phyloP scores from a whole-genome alignment of 2,888 invertebrate genomes.

The Eulithis prunata region DNA sequence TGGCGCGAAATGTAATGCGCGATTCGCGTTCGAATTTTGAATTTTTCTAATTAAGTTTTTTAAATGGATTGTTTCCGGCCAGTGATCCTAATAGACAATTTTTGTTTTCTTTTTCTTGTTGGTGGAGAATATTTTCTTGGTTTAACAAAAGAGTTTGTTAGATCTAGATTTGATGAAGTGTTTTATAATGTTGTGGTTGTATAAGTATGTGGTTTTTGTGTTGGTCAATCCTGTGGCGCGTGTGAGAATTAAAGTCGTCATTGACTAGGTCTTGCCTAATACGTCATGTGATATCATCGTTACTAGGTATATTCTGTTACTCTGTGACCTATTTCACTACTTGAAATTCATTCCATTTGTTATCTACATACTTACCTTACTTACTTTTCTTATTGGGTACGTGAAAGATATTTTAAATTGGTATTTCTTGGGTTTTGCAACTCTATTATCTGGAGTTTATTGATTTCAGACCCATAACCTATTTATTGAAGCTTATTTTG shows the following conservation, averaged over 20 bases:
- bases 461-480: neutral
- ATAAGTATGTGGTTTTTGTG: neutral
- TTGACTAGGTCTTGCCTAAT: neutral
- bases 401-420: too few relatives aligned
- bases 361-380: too few relatives aligned
- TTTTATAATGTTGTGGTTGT: neutral
- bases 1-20: constrained; percentile 60
- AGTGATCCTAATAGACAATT: constrained; percentile 43
- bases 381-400: too few relatives aligned
- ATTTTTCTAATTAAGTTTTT: constrained; percentile 22
- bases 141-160: neutral
- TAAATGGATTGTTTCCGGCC: constrained; percentile 51
- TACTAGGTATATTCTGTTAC: neutral
- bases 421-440: too few relatives aligned
- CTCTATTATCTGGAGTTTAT: neutral
- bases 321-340: neutral
- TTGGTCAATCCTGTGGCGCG: neutral
- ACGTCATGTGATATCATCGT: neutral
- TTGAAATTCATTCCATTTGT: neutral
- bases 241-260: neutral
- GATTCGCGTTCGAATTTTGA: constrained; percentile 56
- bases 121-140: neutral
- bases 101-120: constrained; percentile 18
- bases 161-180: constrained; percentile 3
- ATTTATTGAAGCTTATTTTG: neutral